These are phyloP conservation scores for Epinephelus coioides DNA, from an alignment of 2,797 vertebrate genomes.

Conservation along the genomic window DNA sequence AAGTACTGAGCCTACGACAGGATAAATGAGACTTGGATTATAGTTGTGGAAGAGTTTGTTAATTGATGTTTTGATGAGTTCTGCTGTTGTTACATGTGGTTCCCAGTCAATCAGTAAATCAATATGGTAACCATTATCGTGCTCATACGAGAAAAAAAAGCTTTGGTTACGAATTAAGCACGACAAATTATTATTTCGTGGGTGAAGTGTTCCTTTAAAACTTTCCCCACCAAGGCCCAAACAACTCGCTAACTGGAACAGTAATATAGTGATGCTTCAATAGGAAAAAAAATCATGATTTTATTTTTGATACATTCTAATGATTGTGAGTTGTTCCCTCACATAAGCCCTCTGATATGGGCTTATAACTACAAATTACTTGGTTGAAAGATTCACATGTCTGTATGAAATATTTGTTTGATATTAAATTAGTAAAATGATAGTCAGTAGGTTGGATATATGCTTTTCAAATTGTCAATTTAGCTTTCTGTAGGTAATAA, in stretches of 20 bases:
- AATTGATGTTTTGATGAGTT: too few relatives aligned
- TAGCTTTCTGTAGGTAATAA: slow-evolving; percentile 4
- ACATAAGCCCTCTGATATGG: not conserved
- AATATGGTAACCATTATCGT: too few relatives aligned
- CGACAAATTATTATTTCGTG: too few relatives aligned
- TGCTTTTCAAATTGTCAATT: not conserved
- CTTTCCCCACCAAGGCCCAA: not conserved
- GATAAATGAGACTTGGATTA: too few relatives aligned
- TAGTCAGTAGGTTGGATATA: not conserved
- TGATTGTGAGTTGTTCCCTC: not conserved
- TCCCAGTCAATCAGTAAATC: too few relatives aligned
- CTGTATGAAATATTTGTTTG: slow-evolving; percentile 3
- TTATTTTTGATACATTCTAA: not conserved
- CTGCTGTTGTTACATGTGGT: too few relatives aligned
- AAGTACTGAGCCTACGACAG: too few relatives aligned
- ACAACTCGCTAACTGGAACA: slow-evolving; percentile 1
- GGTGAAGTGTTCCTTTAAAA: not conserved
- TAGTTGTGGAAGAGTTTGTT: too few relatives aligned
- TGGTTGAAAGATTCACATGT: slow-evolving; percentile 7
- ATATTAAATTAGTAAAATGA: slow-evolving; percentile 5
- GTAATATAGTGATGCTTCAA: slow-evolving; percentile 7
- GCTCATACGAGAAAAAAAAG: too few relatives aligned
- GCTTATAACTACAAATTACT: not conserved
- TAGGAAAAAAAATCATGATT: not conserved
- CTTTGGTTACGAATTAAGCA: too few relatives aligned